phyloP scores from a whole-genome alignment of 2,888 invertebrate species.

The Drosophila lacicola region DNA sequence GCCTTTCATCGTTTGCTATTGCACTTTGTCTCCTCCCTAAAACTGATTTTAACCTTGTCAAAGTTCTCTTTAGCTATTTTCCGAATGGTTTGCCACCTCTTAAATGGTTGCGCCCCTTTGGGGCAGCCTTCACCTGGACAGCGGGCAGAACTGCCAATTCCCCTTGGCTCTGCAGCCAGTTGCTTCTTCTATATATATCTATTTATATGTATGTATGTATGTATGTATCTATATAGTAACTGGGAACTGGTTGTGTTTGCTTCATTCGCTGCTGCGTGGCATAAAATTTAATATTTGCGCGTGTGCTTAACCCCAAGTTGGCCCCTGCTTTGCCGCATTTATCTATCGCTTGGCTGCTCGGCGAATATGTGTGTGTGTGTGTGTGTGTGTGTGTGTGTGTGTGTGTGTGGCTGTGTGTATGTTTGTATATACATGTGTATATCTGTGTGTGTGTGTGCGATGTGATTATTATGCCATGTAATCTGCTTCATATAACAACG shows the following conservation, averaged over 20 bases:
- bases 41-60: slow-evolving; percentile 25
- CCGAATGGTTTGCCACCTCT: slow-evolving; percentile 20
- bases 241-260: slow-evolving; percentile 33
- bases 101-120: slow-evolving; percentile 7
- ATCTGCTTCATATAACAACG: slow-evolving; percentile 75
- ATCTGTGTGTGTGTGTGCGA: slow-evolving; percentile 40
- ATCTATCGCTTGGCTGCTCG: slow-evolving; percentile 36
- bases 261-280: slow-evolving; percentile 49
- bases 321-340: slow-evolving; percentile 24
- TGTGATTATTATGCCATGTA: slow-evolving; percentile 81
- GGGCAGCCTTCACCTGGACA: slow-evolving; percentile 33
- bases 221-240: slow-evolving; percentile 4
- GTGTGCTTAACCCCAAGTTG: slow-evolving; percentile 62
- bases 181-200: slow-evolving; percentile 4
- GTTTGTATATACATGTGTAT: slow-evolving; percentile 33
- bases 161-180: slow-evolving; percentile 4
- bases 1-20: too few species aligned
- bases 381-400: slow-evolving; percentile 27
- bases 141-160: slow-evolving; percentile 15
- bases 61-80: slow-evolving; percentile 27
- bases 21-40: too few species aligned
- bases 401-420: slow-evolving; percentile 25
- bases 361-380: slow-evolving; percentile 20
- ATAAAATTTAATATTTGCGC: slow-evolving; percentile 78
- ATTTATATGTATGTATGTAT: neutral